Evolutionary conservation across 37 sponge, comb jelly and placozoan species (phyloP).

Genomic region (Halisarca cf. caerulea): DNA sequence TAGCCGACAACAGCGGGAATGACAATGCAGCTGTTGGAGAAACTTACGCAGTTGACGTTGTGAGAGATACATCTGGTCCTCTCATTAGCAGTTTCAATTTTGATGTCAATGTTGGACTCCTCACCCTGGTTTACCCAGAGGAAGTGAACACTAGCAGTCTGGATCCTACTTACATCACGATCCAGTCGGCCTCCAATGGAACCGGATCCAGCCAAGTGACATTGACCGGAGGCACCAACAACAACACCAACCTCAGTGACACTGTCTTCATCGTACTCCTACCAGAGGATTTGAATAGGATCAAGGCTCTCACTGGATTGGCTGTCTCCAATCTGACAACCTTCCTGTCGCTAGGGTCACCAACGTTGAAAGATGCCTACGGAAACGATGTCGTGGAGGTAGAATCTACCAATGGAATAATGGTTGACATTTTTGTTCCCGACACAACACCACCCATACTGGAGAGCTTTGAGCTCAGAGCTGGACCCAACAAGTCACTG

Average conservation of each 20-base stretch:
- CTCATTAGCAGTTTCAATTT: constrained; percentile 65
- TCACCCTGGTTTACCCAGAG: constrained; percentile 70
- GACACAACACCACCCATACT: constrained; percentile 64
- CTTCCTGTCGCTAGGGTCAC: constrained; percentile 53
- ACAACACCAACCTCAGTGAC: background rate
- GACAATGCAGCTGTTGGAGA: background rate
- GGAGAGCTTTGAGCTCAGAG: constrained; percentile 58
- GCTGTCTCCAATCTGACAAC: constrained; percentile 55
- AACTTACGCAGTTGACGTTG: constrained; percentile 24
- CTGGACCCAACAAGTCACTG: constrained; percentile 44
- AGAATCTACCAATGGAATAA: constrained; percentile 31
- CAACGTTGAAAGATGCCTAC: constrained; percentile 51
- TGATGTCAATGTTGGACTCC: constrained; percentile 75
- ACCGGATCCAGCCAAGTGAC: constrained; percentile 25
- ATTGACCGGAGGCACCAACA: constrained; percentile 60
- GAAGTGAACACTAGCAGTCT: constrained; percentile 58
- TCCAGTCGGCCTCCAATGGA: constrained; percentile 48
- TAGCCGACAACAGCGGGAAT: constrained; percentile 63
- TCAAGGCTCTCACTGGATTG: constrained; percentile 62
- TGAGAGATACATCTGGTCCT: constrained; percentile 70
- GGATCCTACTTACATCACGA: constrained; percentile 50
- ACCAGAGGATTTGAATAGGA: constrained; percentile 53
- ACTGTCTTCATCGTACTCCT: constrained; percentile 40
- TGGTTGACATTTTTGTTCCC: constrained; percentile 39
- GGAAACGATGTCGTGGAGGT: constrained; percentile 59